Conservation (phyloP, 2,888 invertebrate genomes). For the Dynastes tityus region DNA sequence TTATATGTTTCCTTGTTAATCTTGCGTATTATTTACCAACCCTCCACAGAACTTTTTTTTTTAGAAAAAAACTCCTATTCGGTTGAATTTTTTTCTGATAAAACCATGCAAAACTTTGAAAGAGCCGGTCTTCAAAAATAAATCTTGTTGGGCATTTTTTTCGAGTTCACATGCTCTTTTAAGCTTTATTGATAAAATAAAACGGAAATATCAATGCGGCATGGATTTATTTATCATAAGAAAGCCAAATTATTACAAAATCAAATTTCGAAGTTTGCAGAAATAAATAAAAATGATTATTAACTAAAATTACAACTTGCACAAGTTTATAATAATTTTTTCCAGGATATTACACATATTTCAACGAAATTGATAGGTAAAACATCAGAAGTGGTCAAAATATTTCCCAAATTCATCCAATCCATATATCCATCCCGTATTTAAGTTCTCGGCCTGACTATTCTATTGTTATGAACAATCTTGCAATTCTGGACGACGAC, state of each 20-base stretch:
- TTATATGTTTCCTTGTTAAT: too few species aligned
- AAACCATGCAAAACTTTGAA: too few species aligned
- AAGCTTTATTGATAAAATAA: not conserved
- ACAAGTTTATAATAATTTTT: not conserved
- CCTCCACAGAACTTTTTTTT: too few species aligned
- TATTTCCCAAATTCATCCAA: too few species aligned
- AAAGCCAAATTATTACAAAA: not conserved
- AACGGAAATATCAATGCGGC: slow-evolving; percentile 6
- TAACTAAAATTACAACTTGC: slow-evolving; percentile 11
- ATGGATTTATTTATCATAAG: slow-evolving; percentile 1
- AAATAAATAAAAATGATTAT: not conserved
- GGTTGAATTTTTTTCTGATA: too few species aligned
- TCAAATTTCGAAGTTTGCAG: not conserved
- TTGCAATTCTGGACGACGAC: slow-evolving; percentile 74
- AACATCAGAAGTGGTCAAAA: not conserved
- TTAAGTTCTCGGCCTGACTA: slow-evolving; percentile 64
- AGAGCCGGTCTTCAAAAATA: too few species aligned
- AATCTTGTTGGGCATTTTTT: too few species aligned
- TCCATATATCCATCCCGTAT: too few species aligned
- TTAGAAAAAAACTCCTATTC: too few species aligned
- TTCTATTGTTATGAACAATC: slow-evolving; percentile 76
- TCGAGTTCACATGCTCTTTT: too few species aligned
- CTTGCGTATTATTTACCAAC: too few species aligned
- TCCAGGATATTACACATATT: too few species aligned
- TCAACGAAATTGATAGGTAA: not conserved